Evolutionary conservation across 2,888 invertebrate genomes (phyloP).

Genomic region (Ditula angustiorana): DNA sequence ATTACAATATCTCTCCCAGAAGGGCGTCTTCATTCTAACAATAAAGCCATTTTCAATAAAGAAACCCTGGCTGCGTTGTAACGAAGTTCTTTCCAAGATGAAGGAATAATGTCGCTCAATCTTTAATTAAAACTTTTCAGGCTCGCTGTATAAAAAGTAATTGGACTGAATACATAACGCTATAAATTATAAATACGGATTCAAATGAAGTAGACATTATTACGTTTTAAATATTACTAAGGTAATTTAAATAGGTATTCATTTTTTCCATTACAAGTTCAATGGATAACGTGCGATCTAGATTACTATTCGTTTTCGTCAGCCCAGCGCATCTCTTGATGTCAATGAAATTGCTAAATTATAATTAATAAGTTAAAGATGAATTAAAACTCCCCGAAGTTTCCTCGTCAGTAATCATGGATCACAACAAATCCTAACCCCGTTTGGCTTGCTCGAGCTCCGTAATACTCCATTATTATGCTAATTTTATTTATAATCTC

Average conservation of each 20-base stretch:
- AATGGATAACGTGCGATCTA: background rate
- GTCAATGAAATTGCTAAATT: too few relatives aligned
- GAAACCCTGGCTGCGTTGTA: constrained; percentile 54
- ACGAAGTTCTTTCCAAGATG: constrained; percentile 62
- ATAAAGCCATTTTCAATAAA: constrained; percentile 57
- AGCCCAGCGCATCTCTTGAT: too few relatives aligned
- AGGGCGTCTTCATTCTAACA: constrained; percentile 39
- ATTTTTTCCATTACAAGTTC: too few relatives aligned
- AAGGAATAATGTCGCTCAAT: constrained; percentile 67
- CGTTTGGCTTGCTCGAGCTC: background rate
- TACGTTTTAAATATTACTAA: background rate
- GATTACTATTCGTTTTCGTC: background rate
- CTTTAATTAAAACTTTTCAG: constrained; percentile 76
- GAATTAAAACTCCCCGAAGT: background rate
- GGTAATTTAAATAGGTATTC: too few relatives aligned
- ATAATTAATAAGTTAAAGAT: background rate
- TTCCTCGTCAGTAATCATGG: constrained; percentile 1
- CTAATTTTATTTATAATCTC: constrained; percentile 27
- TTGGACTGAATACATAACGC: constrained; percentile 55
- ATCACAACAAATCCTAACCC: constrained; percentile 2
- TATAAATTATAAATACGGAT: constrained; percentile 16
- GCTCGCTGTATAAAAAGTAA: constrained; percentile 60
- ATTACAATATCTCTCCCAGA: constrained; percentile 39
- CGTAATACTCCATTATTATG: constrained; percentile 26
- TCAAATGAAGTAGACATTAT: background rate